Evolutionary conservation across 2,113 vertebrate species (phyloP).

Genomic region (Lampris incognitus): DNA sequence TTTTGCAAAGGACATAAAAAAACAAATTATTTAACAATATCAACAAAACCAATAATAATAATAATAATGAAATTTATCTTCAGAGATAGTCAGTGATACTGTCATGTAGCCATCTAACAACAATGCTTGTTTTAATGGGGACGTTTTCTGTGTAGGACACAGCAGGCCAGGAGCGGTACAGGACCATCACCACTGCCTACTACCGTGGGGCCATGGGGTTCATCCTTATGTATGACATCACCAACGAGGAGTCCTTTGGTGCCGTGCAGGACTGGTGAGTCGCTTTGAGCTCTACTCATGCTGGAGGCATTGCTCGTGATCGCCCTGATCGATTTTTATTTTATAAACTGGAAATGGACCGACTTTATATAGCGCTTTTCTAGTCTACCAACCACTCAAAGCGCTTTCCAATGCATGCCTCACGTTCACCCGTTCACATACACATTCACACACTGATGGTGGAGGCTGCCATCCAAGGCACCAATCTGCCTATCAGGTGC

Average conservation of each 20-base stretch:
- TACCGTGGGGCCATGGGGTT: conserved; percentile 82
- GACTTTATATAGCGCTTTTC: no score
- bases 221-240: conserved; percentile 83
- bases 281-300: background rate
- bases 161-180: conserved; percentile 80
- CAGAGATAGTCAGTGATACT: background rate
- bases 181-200: conserved; percentile 81
- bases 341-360: no score
- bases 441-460: no score
- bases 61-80: no score
- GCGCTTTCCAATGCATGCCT: no score
- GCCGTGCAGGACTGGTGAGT: conserved; percentile 81
- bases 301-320: background rate
- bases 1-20: no score
- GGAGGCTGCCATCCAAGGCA: no score
- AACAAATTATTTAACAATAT: no score
- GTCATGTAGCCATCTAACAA: conserved; percentile 16
- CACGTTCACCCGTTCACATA: no score
- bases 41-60: no score
- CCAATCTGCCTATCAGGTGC: no score
- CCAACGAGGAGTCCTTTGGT: conserved; percentile 80
- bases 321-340: background rate
- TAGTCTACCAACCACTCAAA: no score
- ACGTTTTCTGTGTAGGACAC: conserved; percentile 71
- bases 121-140: conserved; percentile 1